phyloP scores from a whole-genome alignment of 1,140 invertebrate species.

The Dryas iulia region DNA sequence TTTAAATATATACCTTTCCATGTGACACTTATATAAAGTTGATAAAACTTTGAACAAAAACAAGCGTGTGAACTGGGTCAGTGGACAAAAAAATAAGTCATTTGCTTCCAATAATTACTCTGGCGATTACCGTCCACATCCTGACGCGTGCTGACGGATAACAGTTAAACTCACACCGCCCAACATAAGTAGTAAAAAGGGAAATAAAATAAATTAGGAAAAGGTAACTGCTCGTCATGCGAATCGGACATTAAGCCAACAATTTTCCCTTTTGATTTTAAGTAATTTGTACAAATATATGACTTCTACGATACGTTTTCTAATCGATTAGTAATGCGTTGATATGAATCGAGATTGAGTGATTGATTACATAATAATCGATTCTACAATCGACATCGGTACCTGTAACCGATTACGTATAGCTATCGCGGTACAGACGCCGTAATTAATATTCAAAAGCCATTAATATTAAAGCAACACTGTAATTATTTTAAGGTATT shows the following conservation, averaged over 20 bases:
- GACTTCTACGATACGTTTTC: constrained; percentile 48
- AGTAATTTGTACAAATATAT: constrained; percentile 68
- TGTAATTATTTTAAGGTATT: constrained; percentile 28
- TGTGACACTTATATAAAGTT: too few relatives aligned
- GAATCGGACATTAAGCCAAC: constrained; percentile 63
- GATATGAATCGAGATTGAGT: constrained; percentile 60
- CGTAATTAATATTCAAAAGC: constrained; percentile 33
- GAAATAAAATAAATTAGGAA: constrained; percentile 64
- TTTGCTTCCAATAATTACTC: constrained; percentile 64
- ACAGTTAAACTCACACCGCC: constrained; percentile 65
- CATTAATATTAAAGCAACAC: constrained; percentile 28
- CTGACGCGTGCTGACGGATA: constrained; percentile 57
- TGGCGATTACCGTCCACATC: constrained; percentile 55
- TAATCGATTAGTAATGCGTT: constrained; percentile 58
- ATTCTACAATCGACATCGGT: constrained; percentile 17
- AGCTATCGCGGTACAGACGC: constrained; percentile 11
- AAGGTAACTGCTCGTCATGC: constrained; percentile 58
- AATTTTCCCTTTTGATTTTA: constrained; percentile 75
- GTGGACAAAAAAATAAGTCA: constrained; percentile 46
- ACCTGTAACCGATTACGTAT: constrained; percentile 26
- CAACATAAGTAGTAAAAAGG: constrained; percentile 49
- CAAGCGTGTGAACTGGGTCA: constrained; percentile 53
- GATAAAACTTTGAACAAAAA: neutral
- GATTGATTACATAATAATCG: constrained; percentile 51
- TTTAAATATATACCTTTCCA: too few relatives aligned